Percentiles rank a stretch among this genome's conserved stretches.
Conservation (phyloP, 2,113 vertebrate species). For the Oryzias javanicus region DNA sequence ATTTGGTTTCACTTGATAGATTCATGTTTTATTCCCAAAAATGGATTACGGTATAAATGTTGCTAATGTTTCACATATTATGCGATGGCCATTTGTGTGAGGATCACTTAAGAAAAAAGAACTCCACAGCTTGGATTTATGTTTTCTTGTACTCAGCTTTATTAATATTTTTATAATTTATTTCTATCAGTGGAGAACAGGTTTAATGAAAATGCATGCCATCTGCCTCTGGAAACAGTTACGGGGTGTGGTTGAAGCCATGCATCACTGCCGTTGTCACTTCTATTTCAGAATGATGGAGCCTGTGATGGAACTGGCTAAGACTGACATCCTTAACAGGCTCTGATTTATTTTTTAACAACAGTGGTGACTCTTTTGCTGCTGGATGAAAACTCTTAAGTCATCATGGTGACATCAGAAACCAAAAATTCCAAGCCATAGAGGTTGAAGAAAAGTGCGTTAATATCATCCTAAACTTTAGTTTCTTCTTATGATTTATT, state of each 20-base stretch:
- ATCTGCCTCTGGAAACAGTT: not conserved
- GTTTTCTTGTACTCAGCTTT: not conserved
- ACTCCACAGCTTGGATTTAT: not conserved
- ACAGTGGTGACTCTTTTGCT: not conserved
- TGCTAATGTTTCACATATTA: not conserved
- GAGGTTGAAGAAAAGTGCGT: no score
- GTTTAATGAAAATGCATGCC: not conserved
- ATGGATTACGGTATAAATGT: not conserved
- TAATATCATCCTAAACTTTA: no score
- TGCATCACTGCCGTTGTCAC: not conserved
- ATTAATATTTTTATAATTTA: not conserved
- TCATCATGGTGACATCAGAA: not conserved
- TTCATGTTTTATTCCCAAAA: no score
- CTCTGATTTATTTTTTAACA: constrained; percentile 5
- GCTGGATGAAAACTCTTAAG: constrained; percentile 6
- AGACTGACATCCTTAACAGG: not conserved
- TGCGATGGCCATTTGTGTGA: not conserved
- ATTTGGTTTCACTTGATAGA: no score
- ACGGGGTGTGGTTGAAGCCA: not conserved
- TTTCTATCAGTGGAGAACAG: not conserved
- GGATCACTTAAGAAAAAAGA: not conserved
- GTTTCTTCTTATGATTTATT: no score
- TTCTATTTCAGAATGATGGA: not conserved
- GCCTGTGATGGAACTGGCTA: not conserved
- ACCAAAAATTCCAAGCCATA: not conserved